A percentile compares a stretch with the other conserved stretches of the same genome.
These are phyloP conservation scores for Hydrozoanthus tunicans DNA, from an alignment of 64 coral and sea anemone genomes.

Conservation along the genomic window DNA sequence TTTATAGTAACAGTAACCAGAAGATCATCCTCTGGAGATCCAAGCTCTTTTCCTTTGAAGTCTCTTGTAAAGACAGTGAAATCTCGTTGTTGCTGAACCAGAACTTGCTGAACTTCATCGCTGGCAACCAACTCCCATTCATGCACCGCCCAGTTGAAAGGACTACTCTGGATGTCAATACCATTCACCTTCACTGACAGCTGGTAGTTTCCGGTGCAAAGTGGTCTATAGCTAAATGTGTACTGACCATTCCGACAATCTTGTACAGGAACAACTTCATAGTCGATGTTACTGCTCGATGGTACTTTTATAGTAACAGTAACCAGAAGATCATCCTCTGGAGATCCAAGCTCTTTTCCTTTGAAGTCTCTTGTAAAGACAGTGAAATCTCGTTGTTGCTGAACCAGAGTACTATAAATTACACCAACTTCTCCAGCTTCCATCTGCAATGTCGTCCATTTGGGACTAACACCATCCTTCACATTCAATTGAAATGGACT, in stretches of 20 bases:
- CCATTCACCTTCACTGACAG: slow-evolving; percentile 6
- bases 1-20: background rate
- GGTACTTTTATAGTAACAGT: slow-evolving; percentile 21
- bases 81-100: background rate
- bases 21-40: background rate
- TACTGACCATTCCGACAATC: slow-evolving; percentile 35
- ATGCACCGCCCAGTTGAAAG: background rate
- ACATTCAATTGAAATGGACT: slow-evolving; percentile 18
- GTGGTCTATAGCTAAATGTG: slow-evolving; percentile 9
- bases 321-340: background rate
- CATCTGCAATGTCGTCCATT: background rate
- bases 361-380: background rate
- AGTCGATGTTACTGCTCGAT: background rate
- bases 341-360: background rate
- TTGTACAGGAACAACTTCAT: slow-evolving; percentile 16
- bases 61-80: background rate
- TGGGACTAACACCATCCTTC: background rate
- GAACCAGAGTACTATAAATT: background rate
- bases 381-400: slow-evolving; percentile 11
- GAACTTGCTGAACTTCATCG: background rate
- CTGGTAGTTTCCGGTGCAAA: slow-evolving; percentile 33
- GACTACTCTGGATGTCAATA: slow-evolving; percentile 21
- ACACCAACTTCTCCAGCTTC: background rate
- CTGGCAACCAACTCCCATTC: background rate
- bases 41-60: background rate